A percentile compares a stretch with the other conserved stretches of the same genome.
phyloP scores from a whole-genome alignment of 2,888 invertebrate genomes.

The Entomobrya multifasciata region DNA sequence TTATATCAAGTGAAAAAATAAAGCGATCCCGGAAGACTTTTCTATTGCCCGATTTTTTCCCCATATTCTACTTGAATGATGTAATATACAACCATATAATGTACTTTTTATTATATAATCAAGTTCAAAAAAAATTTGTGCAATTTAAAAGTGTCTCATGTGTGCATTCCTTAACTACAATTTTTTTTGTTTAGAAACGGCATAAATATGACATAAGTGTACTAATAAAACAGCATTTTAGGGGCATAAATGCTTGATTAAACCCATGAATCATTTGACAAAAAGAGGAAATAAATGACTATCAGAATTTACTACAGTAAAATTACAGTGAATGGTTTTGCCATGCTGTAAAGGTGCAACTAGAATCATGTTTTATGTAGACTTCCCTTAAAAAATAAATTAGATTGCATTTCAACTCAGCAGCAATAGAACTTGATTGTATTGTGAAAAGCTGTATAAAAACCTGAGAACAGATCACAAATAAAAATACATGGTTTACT shows the following conservation, averaged over 20 bases:
- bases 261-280: conserved; percentile 44
- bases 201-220: neutral
- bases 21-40: conserved; percentile 38
- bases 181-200: neutral
- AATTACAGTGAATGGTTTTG: no score
- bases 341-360: no score
- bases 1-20: conserved; percentile 21
- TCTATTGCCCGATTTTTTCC: conserved; percentile 4
- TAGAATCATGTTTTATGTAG: neutral
- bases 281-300: neutral
- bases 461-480: no score
- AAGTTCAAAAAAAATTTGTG: no score
- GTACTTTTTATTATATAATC: no score
- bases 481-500: no score
- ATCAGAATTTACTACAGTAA: no score
- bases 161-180: neutral
- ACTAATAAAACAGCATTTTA: neutral
- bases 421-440: no score
- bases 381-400: neutral
- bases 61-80: no score
- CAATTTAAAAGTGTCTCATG: conserved; percentile 14
- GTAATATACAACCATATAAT: no score
- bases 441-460: no score
- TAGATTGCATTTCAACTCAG: no score
- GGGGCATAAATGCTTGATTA: conserved; percentile 18